Evolutionary conservation across 2,113 vertebrate genomes (phyloP).

Genomic region (Echinops telfairi): DNA sequence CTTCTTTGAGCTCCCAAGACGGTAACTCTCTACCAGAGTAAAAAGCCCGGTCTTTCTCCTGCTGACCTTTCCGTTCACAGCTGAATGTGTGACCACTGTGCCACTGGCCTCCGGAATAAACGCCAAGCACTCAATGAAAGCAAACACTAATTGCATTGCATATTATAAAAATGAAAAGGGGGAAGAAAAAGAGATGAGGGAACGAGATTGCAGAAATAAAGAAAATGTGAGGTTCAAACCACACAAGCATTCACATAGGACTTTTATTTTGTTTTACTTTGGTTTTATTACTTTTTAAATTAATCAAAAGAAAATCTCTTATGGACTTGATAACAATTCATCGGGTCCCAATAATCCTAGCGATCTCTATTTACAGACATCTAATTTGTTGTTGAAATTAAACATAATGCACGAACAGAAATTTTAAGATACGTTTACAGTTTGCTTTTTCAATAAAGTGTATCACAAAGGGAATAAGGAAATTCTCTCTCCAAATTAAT

Average conservation of each 20-base stretch:
- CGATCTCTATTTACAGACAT: constrained; percentile 80
- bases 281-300: constrained; percentile 81
- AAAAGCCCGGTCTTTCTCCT: no score
- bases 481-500: constrained; percentile 89
- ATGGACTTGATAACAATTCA: constrained; percentile 63
- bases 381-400: constrained; percentile 82
- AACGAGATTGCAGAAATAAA: neutral
- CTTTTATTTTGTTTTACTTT: constrained; percentile 72
- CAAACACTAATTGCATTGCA: neutral
- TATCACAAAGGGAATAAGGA: constrained; percentile 88
- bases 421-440: constrained; percentile 76
- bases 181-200: neutral
- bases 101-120: neutral
- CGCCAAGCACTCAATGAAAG: neutral
- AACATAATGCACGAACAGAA: constrained; percentile 79
- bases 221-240: constrained; percentile 49
- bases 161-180: constrained; percentile 47
- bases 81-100: no score
- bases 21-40: no score
- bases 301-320: constrained; percentile 81
- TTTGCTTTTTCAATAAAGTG: constrained; percentile 84
- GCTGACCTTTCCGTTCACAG: no score
- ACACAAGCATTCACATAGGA: constrained; percentile 13
- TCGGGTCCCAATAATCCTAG: constrained; percentile 79
- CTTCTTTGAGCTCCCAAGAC: no score